A percentile compares a stretch with the other conserved stretches of the same genome.
phyloP scores from a whole-genome alignment of 2,888 invertebrate genomes.

The Eumacrocentrus americanus region DNA sequence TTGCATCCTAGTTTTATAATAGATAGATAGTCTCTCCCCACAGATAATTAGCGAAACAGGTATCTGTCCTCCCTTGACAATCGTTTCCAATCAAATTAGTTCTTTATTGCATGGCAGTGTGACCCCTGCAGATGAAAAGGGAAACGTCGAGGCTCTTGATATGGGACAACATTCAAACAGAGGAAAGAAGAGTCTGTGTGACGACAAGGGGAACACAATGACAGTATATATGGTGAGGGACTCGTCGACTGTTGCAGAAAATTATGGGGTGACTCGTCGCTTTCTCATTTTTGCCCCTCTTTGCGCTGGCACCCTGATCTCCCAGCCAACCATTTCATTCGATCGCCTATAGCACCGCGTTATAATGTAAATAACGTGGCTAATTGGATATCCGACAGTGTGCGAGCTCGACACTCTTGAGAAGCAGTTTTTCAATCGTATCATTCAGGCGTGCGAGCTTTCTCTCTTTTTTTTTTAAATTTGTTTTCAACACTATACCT shows the following conservation, averaged over 20 bases:
- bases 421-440: slow-evolving; percentile 46
- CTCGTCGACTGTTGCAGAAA: slow-evolving; percentile 10
- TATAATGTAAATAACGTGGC: slow-evolving; percentile 59
- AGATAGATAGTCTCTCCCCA: not conserved
- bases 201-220: not conserved
- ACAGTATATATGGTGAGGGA: slow-evolving; percentile 6
- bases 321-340: slow-evolving; percentile 38
- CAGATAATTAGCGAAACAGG: slow-evolving; percentile 21
- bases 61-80: slow-evolving; percentile 15
- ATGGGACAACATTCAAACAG: not conserved
- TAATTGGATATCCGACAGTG: slow-evolving; percentile 59
- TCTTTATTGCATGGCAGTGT: slow-evolving; percentile 26
- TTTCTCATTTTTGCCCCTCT: slow-evolving; percentile 11
- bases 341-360: slow-evolving; percentile 46
- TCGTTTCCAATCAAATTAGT: slow-evolving; percentile 30
- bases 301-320: slow-evolving; percentile 11
- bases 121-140: not conserved
- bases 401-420: slow-evolving; percentile 44
- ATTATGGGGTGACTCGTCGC: slow-evolving; percentile 1
- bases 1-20: too few species aligned
- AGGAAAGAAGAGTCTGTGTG: not conserved
- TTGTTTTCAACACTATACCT: too few species aligned
- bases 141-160: slow-evolving; percentile 1
- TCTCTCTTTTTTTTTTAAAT: slow-evolving; percentile 18
- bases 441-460: slow-evolving; percentile 44